Percentiles rank a stretch among this genome's conserved stretches.
These are phyloP conservation scores for Tachysurus vachellii DNA, from an alignment of 2,113 vertebrate species.

Conservation along the genomic window DNA sequence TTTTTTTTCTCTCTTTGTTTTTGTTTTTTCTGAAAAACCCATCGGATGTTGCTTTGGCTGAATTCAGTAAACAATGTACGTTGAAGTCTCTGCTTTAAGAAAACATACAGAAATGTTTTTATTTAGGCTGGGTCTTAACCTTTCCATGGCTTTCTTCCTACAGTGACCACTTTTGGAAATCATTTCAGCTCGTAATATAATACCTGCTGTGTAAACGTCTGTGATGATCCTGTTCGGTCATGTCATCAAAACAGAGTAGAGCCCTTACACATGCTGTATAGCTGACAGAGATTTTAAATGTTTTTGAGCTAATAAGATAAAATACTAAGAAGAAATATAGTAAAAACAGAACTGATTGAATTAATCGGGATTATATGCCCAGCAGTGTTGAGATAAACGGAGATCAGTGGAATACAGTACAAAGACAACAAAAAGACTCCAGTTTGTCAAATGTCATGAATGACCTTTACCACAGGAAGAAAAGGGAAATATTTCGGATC, in stretches of 20 bases:
- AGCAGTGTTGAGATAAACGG: neutral
- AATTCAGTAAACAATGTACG: neutral
- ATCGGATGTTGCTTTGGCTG: neutral
- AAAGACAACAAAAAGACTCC: neutral
- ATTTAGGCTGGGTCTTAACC: neutral
- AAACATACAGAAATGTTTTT: neutral
- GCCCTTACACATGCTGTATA: neutral
- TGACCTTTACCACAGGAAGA: neutral
- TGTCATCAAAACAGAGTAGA: neutral
- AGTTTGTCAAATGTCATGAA: neutral
- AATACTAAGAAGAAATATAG: neutral
- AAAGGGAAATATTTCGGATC: neutral
- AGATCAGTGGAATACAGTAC: neutral
- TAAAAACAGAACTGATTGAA: neutral
- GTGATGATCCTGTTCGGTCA: neutral
- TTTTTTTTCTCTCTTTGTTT: neutral
- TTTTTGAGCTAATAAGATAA: neutral
- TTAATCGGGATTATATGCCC: neutral
- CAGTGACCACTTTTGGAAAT: neutral
- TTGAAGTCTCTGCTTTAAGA: neutral
- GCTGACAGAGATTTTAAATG: neutral
- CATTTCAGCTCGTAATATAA: neutral
- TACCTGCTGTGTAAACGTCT: neutral
- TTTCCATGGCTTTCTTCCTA: neutral
- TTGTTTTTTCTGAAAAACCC: neutral